phyloP scores from a whole-genome alignment of 1,140 invertebrate species.

The Saccostrea cuccullata region DNA sequence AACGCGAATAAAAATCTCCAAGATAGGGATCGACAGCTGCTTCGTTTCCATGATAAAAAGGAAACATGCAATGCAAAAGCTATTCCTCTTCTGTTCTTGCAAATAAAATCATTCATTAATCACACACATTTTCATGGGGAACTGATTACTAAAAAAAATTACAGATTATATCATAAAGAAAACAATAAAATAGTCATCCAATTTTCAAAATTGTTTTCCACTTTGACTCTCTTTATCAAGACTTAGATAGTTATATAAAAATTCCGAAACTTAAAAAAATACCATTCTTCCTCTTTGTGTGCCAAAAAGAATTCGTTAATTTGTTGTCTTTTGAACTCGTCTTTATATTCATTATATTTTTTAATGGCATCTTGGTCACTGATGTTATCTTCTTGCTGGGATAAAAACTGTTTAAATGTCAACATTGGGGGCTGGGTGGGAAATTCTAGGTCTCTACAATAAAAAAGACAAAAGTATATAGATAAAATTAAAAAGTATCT shows the following conservation, averaged over 20 bases:
- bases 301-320: slow-evolving; percentile 99
- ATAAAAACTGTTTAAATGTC: slow-evolving; percentile 97
- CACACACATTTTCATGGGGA: slow-evolving; percentile 1
- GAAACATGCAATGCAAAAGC: slow-evolving; percentile 28
- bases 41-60: slow-evolving; percentile 46
- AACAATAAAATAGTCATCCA: neutral
- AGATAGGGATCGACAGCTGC: neutral
- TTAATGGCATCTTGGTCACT: slow-evolving; percentile 97
- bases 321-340: slow-evolving; percentile 97
- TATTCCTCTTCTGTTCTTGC: slow-evolving; percentile 39
- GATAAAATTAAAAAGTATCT: too few species aligned
- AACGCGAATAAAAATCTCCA: slow-evolving; percentile 20
- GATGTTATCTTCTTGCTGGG: slow-evolving; percentile 97
- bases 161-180: neutral
- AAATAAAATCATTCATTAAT: slow-evolving; percentile 47
- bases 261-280: slow-evolving; percentile 59
- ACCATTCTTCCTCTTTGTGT: slow-evolving; percentile 99
- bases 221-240: neutral
- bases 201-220: neutral
- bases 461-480: neutral
- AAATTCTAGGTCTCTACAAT: slow-evolving; percentile 71
- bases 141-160: slow-evolving; percentile 13
- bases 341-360: slow-evolving; percentile 99
- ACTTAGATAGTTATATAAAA: neutral
- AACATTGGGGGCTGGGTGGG: slow-evolving; percentile 91